Percentiles rank a stretch among this genome's conserved stretches.
Evolutionary conservation across 2,888 invertebrate species (phyloP).

Genomic region (Drosophila dives): DNA sequence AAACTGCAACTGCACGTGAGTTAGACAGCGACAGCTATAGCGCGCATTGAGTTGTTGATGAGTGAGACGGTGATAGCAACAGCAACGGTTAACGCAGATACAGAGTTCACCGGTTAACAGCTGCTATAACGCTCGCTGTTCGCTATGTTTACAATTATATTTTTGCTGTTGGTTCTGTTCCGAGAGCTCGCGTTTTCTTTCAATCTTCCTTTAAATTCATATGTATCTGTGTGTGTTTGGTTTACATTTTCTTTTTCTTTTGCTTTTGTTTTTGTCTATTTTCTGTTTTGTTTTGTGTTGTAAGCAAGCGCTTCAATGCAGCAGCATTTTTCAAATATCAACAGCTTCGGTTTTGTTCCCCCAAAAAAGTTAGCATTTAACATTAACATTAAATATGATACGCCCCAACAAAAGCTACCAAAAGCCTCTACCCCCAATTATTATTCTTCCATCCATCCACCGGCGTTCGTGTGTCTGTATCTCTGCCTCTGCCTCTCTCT

Average conservation of each 20-base stretch:
- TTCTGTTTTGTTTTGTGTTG: conserved; percentile 28
- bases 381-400: conserved; percentile 64
- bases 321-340: conserved; percentile 66
- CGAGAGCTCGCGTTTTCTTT: conserved; percentile 59
- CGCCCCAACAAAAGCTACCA: conserved; percentile 25
- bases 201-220: conserved; percentile 5
- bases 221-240: conserved; percentile 20
- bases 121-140: conserved; percentile 11
- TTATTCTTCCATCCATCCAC: background rate
- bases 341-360: conserved; percentile 50
- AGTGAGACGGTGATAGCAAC: conserved; percentile 39
- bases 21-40: conserved; percentile 58
- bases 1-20: conserved; percentile 56
- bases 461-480: background rate
- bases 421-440: conserved; percentile 3
- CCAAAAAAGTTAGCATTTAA: conserved; percentile 49
- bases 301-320: conserved; percentile 65
- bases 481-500: conserved; percentile 1
- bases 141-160: conserved; percentile 11
- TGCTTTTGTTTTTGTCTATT: conserved; percentile 14
- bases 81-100: conserved; percentile 13
- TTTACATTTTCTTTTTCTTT: conserved; percentile 10
- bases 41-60: conserved; percentile 45
- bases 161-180: conserved; percentile 43
- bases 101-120: conserved; percentile 11